Conservation (phyloP, 2,888 invertebrate genomes). For the Callyntrura guangdongensis region DNA sequence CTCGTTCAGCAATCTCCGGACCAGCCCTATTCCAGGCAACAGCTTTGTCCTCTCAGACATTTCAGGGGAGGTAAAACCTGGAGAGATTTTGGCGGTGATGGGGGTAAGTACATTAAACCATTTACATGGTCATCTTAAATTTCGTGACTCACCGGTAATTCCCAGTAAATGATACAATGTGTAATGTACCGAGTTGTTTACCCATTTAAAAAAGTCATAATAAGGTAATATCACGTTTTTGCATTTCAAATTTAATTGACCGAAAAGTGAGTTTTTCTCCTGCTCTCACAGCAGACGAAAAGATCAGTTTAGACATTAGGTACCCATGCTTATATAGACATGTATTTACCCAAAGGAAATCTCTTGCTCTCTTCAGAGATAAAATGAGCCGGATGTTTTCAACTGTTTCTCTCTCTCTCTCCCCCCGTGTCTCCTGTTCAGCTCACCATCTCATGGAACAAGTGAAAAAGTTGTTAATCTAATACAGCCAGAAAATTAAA, state of each 20-base stretch:
- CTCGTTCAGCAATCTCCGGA: slow-evolving; percentile 82
- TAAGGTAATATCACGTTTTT: too few species aligned
- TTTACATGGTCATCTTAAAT: neutral
- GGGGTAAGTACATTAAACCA: slow-evolving; percentile 86
- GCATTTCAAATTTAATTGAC: neutral
- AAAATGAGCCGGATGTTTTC: slow-evolving; percentile 34
- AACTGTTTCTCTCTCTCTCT: neutral
- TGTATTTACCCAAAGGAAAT: too few species aligned
- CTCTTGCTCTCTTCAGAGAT: neutral
- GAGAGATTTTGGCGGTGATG: slow-evolving; percentile 93
- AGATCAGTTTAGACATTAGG: neutral
- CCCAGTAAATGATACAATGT: neutral
- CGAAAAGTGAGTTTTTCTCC: neutral
- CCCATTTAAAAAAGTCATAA: neutral
- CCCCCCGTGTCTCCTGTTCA: neutral
- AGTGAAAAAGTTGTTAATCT: slow-evolving; percentile 20
- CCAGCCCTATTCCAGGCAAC: slow-evolving; percentile 82
- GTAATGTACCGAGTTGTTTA: neutral
- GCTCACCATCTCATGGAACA: neutral
- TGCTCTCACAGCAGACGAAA: too few species aligned
- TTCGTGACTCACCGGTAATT: neutral
- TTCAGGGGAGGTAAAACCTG: slow-evolving; percentile 91
- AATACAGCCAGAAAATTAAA: too few species aligned
- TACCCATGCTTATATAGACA: neutral
- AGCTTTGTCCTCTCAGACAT: slow-evolving; percentile 89